phyloP scores from a whole-genome alignment of 1,140 invertebrate species.

The Prorops nasuta region DNA sequence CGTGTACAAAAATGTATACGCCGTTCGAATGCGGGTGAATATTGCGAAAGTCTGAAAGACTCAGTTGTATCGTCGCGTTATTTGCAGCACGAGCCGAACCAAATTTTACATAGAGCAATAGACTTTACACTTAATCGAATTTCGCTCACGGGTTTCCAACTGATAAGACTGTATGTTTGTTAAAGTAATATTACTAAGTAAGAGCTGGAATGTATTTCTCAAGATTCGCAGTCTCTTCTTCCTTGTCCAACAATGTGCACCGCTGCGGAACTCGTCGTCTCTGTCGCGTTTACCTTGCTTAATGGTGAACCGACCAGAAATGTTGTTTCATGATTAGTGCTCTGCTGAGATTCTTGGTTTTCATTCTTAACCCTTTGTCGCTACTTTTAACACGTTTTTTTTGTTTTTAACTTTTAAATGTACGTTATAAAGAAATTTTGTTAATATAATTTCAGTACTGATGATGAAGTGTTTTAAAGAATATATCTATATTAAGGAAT shows the following conservation, averaged over 20 bases:
- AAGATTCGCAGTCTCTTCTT: slow-evolving; percentile 42
- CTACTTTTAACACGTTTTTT: slow-evolving; percentile 3
- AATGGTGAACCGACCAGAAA: too few relatives aligned
- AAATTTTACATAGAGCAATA: slow-evolving; percentile 40
- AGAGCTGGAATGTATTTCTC: slow-evolving; percentile 25
- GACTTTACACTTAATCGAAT: slow-evolving; percentile 30
- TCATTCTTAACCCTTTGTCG: slow-evolving; percentile 4
- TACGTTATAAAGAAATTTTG: too few relatives aligned
- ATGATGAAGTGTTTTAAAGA: too few relatives aligned
- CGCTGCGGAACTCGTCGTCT: slow-evolving; percentile 3
- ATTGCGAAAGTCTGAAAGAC: slow-evolving; percentile 5
- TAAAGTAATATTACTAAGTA: slow-evolving; percentile 38
- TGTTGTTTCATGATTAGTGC: too few relatives aligned
- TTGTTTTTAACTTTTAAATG: slow-evolving; percentile 9
- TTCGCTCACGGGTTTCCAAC: slow-evolving; percentile 36
- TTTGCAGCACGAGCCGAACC: slow-evolving; percentile 33
- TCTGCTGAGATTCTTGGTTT: too few relatives aligned
- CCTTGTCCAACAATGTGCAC: slow-evolving; percentile 23
- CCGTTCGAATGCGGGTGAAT: slow-evolving; percentile 1
- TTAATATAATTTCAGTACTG: too few relatives aligned
- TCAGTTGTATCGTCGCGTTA: slow-evolving; percentile 28
- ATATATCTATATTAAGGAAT: too few relatives aligned
- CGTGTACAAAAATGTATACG: slow-evolving; percentile 10
- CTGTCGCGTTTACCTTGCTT: not conserved
- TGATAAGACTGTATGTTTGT: slow-evolving; percentile 53